A percentile compares a stretch with the other conserved stretches of the same genome.
Evolutionary conservation across 2,113 vertebrate species (phyloP).

Genomic region (Dipodomys merriami): DNA sequence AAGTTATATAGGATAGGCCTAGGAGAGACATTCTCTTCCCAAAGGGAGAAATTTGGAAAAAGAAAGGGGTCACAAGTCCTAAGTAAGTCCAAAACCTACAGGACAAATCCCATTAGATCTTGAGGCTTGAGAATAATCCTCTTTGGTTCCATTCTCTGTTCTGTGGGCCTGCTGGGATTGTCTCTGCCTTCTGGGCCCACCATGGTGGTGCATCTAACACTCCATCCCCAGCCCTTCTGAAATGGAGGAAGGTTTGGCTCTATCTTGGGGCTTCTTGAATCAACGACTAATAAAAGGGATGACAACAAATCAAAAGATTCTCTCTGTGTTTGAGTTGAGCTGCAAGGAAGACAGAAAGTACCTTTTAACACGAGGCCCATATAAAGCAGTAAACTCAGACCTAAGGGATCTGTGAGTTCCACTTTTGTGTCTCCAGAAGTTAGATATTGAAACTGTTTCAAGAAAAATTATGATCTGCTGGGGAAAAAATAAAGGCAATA

Average conservation of each 20-base stretch:
- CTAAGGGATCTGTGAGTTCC: background rate
- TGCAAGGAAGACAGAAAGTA: background rate
- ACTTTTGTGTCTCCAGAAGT: background rate
- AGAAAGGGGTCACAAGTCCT: background rate
- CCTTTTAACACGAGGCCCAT: background rate
- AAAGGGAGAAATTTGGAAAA: background rate
- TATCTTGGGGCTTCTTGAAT: background rate
- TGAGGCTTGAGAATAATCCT: background rate
- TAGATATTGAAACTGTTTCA: conserved; percentile 12
- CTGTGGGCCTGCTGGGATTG: background rate
- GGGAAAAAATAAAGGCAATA: background rate
- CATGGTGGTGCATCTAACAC: background rate
- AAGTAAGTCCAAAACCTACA: background rate
- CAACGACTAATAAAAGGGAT: conserved; percentile 12
- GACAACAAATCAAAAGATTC: background rate
- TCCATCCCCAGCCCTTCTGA: background rate
- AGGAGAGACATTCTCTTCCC: background rate
- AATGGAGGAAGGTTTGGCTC: background rate
- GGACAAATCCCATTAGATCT: background rate
- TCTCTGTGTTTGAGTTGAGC: background rate
- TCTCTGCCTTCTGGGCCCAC: background rate
- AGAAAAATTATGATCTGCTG: background rate
- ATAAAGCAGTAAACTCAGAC: background rate
- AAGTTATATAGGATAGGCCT: background rate
- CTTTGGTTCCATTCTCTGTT: background rate